Percentiles rank a stretch among this genome's conserved stretches.
These are phyloP conservation scores for Zaprionus davidi DNA, from an alignment of 1,140 invertebrate genomes.

Conservation along the genomic window DNA sequence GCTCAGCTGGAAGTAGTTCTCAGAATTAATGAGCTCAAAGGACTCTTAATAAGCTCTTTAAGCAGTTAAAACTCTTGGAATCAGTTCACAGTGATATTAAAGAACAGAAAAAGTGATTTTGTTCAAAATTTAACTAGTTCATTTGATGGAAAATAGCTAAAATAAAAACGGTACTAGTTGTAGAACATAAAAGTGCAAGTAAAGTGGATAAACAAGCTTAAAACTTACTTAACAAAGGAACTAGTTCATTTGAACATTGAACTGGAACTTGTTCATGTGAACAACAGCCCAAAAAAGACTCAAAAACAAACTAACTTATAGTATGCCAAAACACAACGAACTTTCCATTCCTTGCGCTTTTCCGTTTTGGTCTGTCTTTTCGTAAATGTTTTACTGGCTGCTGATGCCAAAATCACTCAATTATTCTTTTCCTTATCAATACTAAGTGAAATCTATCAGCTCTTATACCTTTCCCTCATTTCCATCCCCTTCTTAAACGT, in stretches of 20 bases:
- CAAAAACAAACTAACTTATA: not conserved
- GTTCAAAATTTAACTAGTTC: not conserved
- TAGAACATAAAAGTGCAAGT: not conserved
- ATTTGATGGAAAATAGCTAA: not conserved
- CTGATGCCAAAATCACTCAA: not conserved
- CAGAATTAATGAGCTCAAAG: not conserved
- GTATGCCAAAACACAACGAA: not conserved
- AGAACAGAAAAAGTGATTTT: not conserved
- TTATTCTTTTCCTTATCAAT: not conserved
- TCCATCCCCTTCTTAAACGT: not conserved
- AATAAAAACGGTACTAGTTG: not conserved
- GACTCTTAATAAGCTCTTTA: not conserved
- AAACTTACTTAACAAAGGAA: not conserved
- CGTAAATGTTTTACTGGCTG: not conserved
- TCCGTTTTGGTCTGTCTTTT: not conserved
- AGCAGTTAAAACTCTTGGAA: not conserved
- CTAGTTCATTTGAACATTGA: not conserved
- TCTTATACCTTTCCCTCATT: not conserved
- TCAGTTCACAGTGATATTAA: not conserved
- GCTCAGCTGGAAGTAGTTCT: too few species aligned
- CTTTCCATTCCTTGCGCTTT: not conserved
- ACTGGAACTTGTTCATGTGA: not conserved
- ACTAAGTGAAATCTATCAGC: not conserved
- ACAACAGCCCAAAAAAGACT: too few species aligned
- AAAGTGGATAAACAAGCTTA: not conserved